Conservation (phyloP, 2,797 vertebrate species). For the Aeoliscus strigatus region DNA sequence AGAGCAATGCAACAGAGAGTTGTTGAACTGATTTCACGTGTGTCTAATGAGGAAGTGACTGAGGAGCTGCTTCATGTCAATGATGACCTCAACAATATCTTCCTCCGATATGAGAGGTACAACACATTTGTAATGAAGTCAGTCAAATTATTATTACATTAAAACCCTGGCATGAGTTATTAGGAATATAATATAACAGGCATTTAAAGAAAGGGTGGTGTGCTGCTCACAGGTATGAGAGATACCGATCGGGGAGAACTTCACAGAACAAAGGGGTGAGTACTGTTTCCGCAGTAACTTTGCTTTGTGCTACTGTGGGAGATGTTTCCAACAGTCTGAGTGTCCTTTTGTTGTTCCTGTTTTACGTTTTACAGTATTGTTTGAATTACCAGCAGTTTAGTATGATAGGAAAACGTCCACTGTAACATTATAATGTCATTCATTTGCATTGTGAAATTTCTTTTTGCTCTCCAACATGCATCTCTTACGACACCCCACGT, state of each 20-base stretch:
- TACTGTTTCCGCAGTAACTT: slow-evolving; percentile 32
- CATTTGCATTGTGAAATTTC: too few species aligned
- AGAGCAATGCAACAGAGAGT: slow-evolving; percentile 94
- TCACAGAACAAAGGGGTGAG: slow-evolving; percentile 91
- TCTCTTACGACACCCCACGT: slow-evolving; percentile 24
- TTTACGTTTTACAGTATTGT: too few species aligned
- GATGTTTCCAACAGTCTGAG: slow-evolving; percentile 1
- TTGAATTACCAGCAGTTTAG: too few species aligned
- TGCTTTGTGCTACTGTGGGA: neutral
- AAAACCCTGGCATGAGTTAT: too few species aligned
- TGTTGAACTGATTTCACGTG: slow-evolving; percentile 88
- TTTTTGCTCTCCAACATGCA: slow-evolving; percentile 11
- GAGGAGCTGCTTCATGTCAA: slow-evolving; percentile 93
- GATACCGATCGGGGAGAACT: slow-evolving; percentile 84
- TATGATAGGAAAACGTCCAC: too few species aligned
- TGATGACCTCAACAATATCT: slow-evolving; percentile 94
- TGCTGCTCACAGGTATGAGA: slow-evolving; percentile 82
- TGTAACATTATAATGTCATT: slow-evolving; percentile 4
- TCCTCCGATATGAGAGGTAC: slow-evolving; percentile 91
- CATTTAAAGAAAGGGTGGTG: slow-evolving; percentile 20
- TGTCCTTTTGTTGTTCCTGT: too few species aligned
- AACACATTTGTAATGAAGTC: too few species aligned
- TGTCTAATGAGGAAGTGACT: slow-evolving; percentile 92
- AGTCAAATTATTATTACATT: too few species aligned
- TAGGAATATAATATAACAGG: too few species aligned